A percentile compares a stretch with the other conserved stretches of the same genome.
Conservation (phyloP, 2,113 vertebrate species). For the Lepisosteus osseus region DNA sequence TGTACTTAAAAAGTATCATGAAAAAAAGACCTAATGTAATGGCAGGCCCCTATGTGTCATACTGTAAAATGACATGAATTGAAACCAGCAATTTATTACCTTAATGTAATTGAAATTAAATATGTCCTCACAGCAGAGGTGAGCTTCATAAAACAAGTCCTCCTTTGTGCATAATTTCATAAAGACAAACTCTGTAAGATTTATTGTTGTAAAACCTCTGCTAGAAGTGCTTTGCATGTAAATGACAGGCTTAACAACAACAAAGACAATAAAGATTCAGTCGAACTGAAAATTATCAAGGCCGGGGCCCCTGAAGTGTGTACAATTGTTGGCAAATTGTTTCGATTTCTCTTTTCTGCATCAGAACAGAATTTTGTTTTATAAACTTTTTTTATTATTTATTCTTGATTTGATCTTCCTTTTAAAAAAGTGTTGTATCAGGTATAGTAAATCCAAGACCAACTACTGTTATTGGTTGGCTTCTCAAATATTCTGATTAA, state of each 20-base stretch:
- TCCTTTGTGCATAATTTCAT: not conserved
- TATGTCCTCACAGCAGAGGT: not conserved
- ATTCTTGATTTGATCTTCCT: too few species aligned
- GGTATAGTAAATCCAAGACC: slow-evolving; percentile 7
- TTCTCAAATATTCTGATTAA: slow-evolving; percentile 52
- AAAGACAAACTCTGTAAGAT: slow-evolving; percentile 10
- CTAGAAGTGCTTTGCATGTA: not conserved
- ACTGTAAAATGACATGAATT: slow-evolving; percentile 45
- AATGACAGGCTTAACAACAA: not conserved
- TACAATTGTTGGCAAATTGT: not conserved
- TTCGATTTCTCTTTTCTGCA: not conserved
- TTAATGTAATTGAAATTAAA: slow-evolving; percentile 42
- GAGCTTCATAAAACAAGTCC: not conserved
- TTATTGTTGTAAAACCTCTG: not conserved
- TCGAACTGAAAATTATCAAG: slow-evolving; percentile 7
- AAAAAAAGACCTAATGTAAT: too few species aligned
- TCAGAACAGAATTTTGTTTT: too few species aligned
- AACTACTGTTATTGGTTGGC: slow-evolving; percentile 13
- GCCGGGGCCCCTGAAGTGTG: not conserved
- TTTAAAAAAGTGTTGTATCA: too few species aligned
- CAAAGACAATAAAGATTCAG: not conserved
- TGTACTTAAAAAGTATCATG: too few species aligned
- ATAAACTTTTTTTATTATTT: too few species aligned
- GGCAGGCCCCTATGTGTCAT: not conserved
- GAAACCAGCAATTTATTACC: slow-evolving; percentile 49